These are phyloP conservation scores for Tenodera sinensis DNA, from an alignment of 2,888 invertebrate genomes.

Conservation along the genomic window DNA sequence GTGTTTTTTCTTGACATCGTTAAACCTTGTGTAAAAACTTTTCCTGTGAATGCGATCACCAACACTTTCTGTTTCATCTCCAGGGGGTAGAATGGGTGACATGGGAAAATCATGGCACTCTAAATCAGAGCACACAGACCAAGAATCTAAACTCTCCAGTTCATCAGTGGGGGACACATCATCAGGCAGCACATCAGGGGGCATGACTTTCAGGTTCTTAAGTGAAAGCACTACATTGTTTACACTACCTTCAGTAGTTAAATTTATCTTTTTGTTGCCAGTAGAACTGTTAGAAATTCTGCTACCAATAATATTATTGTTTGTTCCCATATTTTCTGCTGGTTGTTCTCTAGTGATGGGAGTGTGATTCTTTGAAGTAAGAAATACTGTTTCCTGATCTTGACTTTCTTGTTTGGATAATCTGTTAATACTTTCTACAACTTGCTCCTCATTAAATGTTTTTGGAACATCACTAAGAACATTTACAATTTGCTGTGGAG, in stretches of 20 bases:
- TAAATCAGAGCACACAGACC: conserved; percentile 62
- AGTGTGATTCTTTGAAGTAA: not conserved
- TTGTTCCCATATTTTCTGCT: not conserved
- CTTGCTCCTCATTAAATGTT: not conserved
- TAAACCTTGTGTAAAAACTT: conserved; percentile 85
- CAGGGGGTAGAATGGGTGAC: conserved; percentile 12
- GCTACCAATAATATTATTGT: not conserved
- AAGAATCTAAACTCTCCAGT: conserved; percentile 56
- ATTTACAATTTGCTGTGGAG: not conserved
- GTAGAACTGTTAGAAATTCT: not conserved
- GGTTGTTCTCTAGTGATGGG: not conserved
- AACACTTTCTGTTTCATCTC: conserved; percentile 59
- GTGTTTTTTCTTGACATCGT: conserved; percentile 65
- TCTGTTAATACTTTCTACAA: not conserved
- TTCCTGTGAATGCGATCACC: conserved; percentile 83
- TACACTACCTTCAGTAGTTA: conserved; percentile 1
- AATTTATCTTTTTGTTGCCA: not conserved
- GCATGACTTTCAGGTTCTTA: not conserved
- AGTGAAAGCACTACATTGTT: conserved; percentile 18
- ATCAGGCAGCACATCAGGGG: conserved; percentile 36
- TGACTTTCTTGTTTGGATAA: not conserved
- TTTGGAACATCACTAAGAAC: not conserved
- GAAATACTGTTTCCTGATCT: not conserved
- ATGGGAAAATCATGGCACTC: conserved; percentile 29
- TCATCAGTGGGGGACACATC: conserved; percentile 60